Conservation (phyloP, 1,140 invertebrate genomes). For the Pogonus chalceus region DNA sequence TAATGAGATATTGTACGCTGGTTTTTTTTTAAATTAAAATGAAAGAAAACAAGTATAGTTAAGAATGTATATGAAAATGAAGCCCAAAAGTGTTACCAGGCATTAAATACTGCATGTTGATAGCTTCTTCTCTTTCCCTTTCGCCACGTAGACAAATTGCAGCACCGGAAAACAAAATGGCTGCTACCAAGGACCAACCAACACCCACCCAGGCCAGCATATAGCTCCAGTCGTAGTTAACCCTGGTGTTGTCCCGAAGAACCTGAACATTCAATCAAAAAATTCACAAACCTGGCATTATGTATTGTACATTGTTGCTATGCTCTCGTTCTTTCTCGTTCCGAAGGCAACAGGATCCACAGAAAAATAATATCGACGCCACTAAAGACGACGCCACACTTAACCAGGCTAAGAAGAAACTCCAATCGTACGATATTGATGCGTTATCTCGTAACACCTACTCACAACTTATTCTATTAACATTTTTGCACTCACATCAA, state of each 20-base stretch:
- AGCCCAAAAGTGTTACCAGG: slow-evolving; percentile 62
- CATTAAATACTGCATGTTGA: slow-evolving; percentile 97
- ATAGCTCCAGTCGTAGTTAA: slow-evolving; percentile 92
- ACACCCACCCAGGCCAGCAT: slow-evolving; percentile 91
- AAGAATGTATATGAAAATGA: slow-evolving; percentile 6
- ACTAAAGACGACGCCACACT: slow-evolving; percentile 64
- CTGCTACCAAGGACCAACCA: slow-evolving; percentile 74
- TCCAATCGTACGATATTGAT: slow-evolving; percentile 67
- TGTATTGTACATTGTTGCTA: slow-evolving; percentile 73
- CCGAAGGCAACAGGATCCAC: slow-evolving; percentile 64
- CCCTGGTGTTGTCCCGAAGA: slow-evolving; percentile 72
- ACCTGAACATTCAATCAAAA: slow-evolving; percentile 46
- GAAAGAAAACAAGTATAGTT: neutral
- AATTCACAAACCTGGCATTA: slow-evolving; percentile 65
- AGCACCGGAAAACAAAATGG: slow-evolving; percentile 83
- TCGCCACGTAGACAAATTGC: slow-evolving; percentile 87
- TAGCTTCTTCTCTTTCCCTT: slow-evolving; percentile 82
- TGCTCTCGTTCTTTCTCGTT: slow-evolving; percentile 54
- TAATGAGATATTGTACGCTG: slow-evolving; percentile 1
- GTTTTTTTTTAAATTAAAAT: neutral
- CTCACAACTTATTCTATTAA: too few relatives aligned
- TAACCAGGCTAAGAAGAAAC: slow-evolving; percentile 74
- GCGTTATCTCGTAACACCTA: slow-evolving; percentile 64
- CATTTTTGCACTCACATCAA: too few relatives aligned
- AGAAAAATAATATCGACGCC: slow-evolving; percentile 68